Evolutionary conservation across 2,888 invertebrate genomes (phyloP).

Genomic region (Drosophila meridiana): DNA sequence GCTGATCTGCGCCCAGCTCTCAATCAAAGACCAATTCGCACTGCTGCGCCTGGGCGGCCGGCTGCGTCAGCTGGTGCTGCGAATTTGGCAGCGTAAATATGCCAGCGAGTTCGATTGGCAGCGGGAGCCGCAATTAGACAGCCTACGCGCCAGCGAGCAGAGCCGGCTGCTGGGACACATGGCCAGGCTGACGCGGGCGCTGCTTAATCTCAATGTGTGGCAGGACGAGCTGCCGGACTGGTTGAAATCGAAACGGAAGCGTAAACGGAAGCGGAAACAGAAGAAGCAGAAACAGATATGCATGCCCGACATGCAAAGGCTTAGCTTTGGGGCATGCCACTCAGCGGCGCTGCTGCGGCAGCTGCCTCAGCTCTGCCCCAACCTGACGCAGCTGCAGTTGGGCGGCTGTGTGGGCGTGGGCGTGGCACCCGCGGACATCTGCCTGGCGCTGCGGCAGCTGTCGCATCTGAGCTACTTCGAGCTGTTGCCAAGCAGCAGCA

Average conservation of each 20-base stretch:
- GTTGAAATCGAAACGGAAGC: constrained; percentile 4
- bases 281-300: constrained; percentile 1
- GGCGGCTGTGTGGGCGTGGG: constrained; percentile 19
- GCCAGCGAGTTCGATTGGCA: constrained; percentile 49
- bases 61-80: constrained; percentile 47
- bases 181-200: constrained; percentile 38
- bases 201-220: constrained; percentile 50
- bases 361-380: constrained; percentile 41
- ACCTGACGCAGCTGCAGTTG: constrained; percentile 52
- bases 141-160: constrained; percentile 42
- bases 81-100: constrained; percentile 59
- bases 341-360: constrained; percentile 34
- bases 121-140: constrained; percentile 43
- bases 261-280: neutral
- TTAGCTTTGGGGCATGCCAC: constrained; percentile 49
- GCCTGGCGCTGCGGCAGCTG: constrained; percentile 35
- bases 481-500: constrained; percentile 39
- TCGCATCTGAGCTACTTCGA: constrained; percentile 43
- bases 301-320: constrained; percentile 27
- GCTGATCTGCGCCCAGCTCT: constrained; percentile 58
- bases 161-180: constrained; percentile 45
- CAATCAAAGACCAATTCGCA: constrained; percentile 59
- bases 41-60: constrained; percentile 52
- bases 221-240: constrained; percentile 2
- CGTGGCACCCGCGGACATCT: constrained; percentile 28